Evolutionary conservation across 1,140 invertebrate species (phyloP).

Genomic region (Anadara kagoshimensis): DNA sequence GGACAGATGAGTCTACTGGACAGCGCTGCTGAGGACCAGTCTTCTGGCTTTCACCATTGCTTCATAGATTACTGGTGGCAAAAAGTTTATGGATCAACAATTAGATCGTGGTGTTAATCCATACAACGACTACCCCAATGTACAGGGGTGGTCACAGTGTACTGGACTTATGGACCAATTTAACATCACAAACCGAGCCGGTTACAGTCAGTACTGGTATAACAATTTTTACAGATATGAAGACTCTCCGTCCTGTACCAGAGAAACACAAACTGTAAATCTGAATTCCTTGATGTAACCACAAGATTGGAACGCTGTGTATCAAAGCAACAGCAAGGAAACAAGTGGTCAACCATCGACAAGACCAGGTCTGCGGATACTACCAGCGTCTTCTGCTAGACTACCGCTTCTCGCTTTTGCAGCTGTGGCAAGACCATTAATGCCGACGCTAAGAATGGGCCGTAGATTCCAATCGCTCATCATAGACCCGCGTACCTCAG

Average conservation of each 20-base stretch:
- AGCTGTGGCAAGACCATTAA: too few species aligned
- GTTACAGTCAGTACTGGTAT: slow-evolving; percentile 12
- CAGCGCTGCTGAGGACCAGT: slow-evolving; percentile 29
- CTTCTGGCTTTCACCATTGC: slow-evolving; percentile 36
- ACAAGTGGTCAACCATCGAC: too few species aligned
- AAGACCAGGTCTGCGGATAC: too few species aligned
- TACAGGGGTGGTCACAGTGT: neutral
- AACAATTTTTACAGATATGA: neutral
- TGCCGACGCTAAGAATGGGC: too few species aligned
- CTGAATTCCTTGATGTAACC: slow-evolving; percentile 46
- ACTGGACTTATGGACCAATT: slow-evolving; percentile 7
- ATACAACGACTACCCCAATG: slow-evolving; percentile 24
- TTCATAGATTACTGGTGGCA: slow-evolving; percentile 41
- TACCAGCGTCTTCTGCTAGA: too few species aligned
- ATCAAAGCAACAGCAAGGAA: neutral
- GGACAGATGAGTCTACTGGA: slow-evolving; percentile 20
- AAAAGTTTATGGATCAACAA: slow-evolving; percentile 31
- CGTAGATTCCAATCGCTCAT: too few species aligned
- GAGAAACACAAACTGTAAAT: slow-evolving; percentile 51
- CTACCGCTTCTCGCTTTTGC: too few species aligned
- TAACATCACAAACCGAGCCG: neutral
- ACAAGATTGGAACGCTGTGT: slow-evolving; percentile 29
- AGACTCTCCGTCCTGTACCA: slow-evolving; percentile 18
- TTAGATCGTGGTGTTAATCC: slow-evolving; percentile 32
- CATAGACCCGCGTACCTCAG: too few species aligned